A percentile compares a stretch with the other conserved stretches of the same genome.
phyloP scores from a whole-genome alignment of 2,888 invertebrate genomes.

The Byasa hedistus region DNA sequence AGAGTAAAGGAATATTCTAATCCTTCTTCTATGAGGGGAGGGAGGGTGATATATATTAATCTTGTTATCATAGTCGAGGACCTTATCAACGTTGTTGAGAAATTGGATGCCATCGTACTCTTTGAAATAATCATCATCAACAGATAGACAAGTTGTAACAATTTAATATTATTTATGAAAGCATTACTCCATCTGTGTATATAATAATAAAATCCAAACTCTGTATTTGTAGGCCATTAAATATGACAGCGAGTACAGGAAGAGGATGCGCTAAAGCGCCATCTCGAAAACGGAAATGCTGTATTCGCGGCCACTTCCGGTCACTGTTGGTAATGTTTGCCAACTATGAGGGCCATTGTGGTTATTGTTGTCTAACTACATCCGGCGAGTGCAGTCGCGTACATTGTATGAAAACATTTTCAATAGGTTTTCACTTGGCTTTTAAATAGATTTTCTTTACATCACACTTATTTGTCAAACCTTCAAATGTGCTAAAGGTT shows the following conservation, averaged over 20 bases:
- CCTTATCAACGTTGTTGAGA: too few species aligned
- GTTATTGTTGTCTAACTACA: conserved; percentile 29
- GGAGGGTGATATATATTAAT: too few species aligned
- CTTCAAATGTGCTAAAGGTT: too few species aligned
- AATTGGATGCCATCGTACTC: too few species aligned
- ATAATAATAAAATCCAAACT: background rate
- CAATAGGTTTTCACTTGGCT: background rate
- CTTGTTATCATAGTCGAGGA: too few species aligned
- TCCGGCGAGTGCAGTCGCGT: conserved; percentile 18
- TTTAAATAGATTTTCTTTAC: background rate
- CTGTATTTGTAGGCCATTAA: conserved; percentile 8
- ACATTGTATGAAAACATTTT: conserved; percentile 7
- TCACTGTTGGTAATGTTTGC: conserved; percentile 31
- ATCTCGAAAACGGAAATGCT: conserved; percentile 36
- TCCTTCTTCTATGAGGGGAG: too few species aligned
- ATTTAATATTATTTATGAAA: background rate
- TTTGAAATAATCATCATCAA: too few species aligned
- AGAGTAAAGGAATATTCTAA: too few species aligned
- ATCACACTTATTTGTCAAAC: too few species aligned
- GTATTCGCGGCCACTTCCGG: conserved; percentile 36
- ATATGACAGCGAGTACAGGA: conserved; percentile 25
- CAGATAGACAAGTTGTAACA: background rate
- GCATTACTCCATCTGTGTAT: background rate
- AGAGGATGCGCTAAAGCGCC: conserved; percentile 39
- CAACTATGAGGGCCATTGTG: conserved; percentile 29